These are phyloP conservation scores for Mesoclemmys tuberculata DNA, from an alignment of 2,113 vertebrate genomes.

Conservation along the genomic window DNA sequence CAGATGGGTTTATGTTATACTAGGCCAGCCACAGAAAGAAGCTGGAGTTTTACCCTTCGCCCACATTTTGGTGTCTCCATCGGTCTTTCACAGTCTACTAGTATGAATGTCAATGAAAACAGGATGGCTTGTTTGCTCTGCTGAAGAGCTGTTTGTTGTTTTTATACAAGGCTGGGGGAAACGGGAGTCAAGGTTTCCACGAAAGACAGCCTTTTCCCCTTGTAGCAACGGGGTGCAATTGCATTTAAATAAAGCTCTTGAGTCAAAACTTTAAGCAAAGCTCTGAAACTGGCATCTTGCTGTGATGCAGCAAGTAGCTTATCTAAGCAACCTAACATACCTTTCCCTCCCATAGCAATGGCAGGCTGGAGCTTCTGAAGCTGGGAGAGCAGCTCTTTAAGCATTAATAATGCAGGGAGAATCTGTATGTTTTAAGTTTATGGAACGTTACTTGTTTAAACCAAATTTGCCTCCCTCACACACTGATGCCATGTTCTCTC, in stretches of 20 bases:
- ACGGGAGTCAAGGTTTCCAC: slow-evolving; percentile 66
- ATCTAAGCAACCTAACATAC: accelerated
- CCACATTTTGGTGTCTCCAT: not conserved
- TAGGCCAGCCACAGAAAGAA: accelerated
- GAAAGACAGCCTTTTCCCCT: slow-evolving; percentile 62
- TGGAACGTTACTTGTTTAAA: slow-evolving; percentile 8
- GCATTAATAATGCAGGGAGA: not conserved
- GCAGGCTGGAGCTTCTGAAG: accelerated
- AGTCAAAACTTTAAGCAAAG: slow-evolving; percentile 62
- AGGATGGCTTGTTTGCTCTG: slow-evolving; percentile 54
- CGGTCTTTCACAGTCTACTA: slow-evolving; percentile 53
- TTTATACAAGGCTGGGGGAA: slow-evolving; percentile 71
- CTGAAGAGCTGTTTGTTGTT: slow-evolving; percentile 71
- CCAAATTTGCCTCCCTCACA: accelerated
- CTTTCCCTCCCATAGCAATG: accelerated
- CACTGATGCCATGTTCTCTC: not conserved
- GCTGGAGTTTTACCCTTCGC: not conserved
- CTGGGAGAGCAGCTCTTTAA: accelerated
- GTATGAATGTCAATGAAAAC: slow-evolving; percentile 53
- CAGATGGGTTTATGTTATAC: not conserved
- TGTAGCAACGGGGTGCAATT: slow-evolving; percentile 70
- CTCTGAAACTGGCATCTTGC: accelerated
- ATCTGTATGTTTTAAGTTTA: not conserved
- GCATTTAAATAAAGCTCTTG: slow-evolving; percentile 68
- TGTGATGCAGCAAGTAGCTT: not conserved